Conservation (phyloP, 2,888 invertebrate species). For the Autographa gamma region DNA sequence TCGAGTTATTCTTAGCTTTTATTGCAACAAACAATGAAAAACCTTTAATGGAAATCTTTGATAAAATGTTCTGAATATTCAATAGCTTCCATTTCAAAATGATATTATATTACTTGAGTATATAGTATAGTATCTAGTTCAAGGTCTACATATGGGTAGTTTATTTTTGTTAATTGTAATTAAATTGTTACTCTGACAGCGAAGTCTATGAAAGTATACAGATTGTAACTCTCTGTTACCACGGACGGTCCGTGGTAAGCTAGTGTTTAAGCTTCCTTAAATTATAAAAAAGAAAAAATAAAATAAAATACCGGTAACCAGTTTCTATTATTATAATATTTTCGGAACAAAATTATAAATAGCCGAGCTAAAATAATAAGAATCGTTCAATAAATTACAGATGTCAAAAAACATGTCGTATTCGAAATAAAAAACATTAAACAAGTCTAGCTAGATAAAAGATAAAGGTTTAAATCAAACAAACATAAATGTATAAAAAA, state of each 20-base stretch:
- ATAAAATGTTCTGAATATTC: too few relatives aligned
- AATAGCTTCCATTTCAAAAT: too few relatives aligned
- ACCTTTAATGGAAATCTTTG: too few relatives aligned
- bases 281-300: not conserved
- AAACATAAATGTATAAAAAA: conserved; percentile 12
- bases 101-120: too few relatives aligned
- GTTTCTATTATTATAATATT: not conserved
- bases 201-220: too few relatives aligned
- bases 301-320: not conserved
- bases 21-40: too few relatives aligned
- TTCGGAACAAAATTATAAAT: not conserved
- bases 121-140: too few relatives aligned
- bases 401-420: not conserved
- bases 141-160: too few relatives aligned
- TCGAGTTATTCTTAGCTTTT: not conserved
- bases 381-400: not conserved
- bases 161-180: too few relatives aligned
- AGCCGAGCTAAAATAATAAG: not conserved
- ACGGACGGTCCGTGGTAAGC: too few relatives aligned
- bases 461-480: conserved; percentile 16
- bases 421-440: not conserved
- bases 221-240: not conserved
- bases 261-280: too few relatives aligned
- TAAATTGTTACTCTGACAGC: too few relatives aligned
- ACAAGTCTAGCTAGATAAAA: not conserved